Base-by-base conservation (phyloP, 2,888 invertebrate species). In the Vanessa cardui region DNA sequence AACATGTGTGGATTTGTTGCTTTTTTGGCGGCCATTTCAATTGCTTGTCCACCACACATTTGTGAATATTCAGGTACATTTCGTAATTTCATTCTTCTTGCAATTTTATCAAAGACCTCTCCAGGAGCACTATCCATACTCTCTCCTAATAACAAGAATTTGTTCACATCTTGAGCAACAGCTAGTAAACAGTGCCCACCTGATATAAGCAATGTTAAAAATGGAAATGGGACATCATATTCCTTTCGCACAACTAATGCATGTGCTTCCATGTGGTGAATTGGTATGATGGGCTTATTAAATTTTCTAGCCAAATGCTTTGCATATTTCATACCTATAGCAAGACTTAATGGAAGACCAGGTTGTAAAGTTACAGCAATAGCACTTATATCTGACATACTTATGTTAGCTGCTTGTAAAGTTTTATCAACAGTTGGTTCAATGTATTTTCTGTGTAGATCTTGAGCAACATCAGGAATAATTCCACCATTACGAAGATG, bases 231-330 rank as follows among this genome's bases (percentile, higher is more conserved):
- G 64, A 98, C 91, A 76, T 94, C 83, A 80, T 95, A 79, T 50
- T 91, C 89, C 95, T 99, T 96, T 84, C 99, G 94, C 8, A 95
- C 96, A 45, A 97, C 97, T 65, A 99, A 90, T 15, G 99, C 99
- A 93, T 99, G 99, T 1, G 99, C 99, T 92, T 99, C 96, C 99
- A 99, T 99, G 78, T 99, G 99, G 90, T 99, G 99, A 73, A 99
- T 97, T 0, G 99, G 99, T 83, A 99, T 97, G 65, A 99, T 94
- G 0, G 99, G 99, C 85, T 96, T 97, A 0, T 94, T 92, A 73
- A 94, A 92, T 60, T 91, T 85, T 62, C 93, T 90, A 4, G 96
- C 95, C 64, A 98, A 87, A 81, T 96, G 93, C 83, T 97, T 97
- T 0, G 97, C 98, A 94, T 97, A 97, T 73, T 95, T 95, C 81